A percentile compares a stretch with the other conserved stretches of the same genome.
These are phyloP conservation scores for Eupithecia dodoneata DNA, from an alignment of 2,888 invertebrate species.

Conservation along the genomic window DNA sequence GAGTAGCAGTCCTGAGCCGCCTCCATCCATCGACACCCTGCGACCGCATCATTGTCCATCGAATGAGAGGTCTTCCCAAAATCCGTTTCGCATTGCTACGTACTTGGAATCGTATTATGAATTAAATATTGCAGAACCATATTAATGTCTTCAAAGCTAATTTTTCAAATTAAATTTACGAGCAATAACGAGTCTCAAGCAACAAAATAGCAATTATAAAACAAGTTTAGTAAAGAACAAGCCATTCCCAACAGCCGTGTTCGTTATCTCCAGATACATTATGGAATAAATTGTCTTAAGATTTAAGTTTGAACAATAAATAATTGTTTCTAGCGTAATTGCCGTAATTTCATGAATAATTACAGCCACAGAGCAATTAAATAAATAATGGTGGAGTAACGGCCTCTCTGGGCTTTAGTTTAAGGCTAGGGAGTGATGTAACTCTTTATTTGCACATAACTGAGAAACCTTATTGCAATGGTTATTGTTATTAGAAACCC, in stretches of 20 bases:
- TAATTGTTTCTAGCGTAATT: slow-evolving; percentile 83
- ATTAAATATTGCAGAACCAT: neutral
- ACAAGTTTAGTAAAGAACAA: slow-evolving; percentile 32
- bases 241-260: slow-evolving; percentile 39
- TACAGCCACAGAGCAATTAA: slow-evolving; percentile 84
- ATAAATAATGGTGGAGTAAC: slow-evolving; percentile 83
- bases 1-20: no score
- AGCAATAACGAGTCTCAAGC: slow-evolving; percentile 7
- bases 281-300: slow-evolving; percentile 82
- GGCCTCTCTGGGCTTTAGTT: slow-evolving; percentile 80
- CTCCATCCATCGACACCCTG: no score
- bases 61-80: no score
- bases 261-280: slow-evolving; percentile 77
- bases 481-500: no score
- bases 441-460: slow-evolving; percentile 15
- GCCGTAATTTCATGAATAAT: slow-evolving; percentile 85
- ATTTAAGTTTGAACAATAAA: slow-evolving; percentile 83
- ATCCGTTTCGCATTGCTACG: no score
- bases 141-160: neutral
- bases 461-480: neutral
- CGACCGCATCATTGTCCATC: no score
- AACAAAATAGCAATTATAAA: slow-evolving; percentile 31
- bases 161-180: slow-evolving; percentile 9
- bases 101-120: neutral
- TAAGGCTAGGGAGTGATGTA: slow-evolving; percentile 76